Base-by-base conservation (phyloP, 2,797 vertebrate genomes). In the Pagetopsis macropterus region DNA sequence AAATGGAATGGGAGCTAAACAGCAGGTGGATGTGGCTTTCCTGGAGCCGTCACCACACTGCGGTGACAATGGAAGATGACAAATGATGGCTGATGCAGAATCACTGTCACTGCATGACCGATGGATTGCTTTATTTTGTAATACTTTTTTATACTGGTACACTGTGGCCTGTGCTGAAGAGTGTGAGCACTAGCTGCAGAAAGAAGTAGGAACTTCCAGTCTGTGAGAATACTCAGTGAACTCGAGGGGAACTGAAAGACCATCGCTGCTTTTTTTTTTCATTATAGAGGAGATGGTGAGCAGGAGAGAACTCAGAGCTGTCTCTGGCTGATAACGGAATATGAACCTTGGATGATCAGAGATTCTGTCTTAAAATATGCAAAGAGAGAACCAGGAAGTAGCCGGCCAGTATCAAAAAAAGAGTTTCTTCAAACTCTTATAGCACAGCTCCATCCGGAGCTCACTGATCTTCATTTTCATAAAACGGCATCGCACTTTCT, bases 311-410 rank as follows among this genome's bases (percentile, higher is more conserved):
- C 44, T 81, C 77, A 46, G 83, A 80, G 86, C 85, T 91, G 88
- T 58, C 68, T 70, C 83, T 64, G 52, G 72, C 82, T 89, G 91
- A 92, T 91, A 90, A 92, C 78, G 15, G 68, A 62, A 89, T 90
- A 88, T 79, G 70, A 88, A 81, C 66, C 70, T 4, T 4, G 76
- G 73, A 89, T 81, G 80, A 87, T 44, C 58, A 45, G 58, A 69
- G 70, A 82, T 82, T 82, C 49, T 75, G 82, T 86, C 71, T 87
- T 91, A 83, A 90, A 90, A 90, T 93, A 90, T 88, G 88, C 86
- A 90, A 70, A 82, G 72, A 78, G 62, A 87, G 60, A 86, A 84
- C 74, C 65, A 80, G 83, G 76, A 86, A 85, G 84, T 79, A 59
- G 74, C 82, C 63, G 1, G 69, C 74, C 66, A 76, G 78, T 81